Evolutionary conservation across 2,797 vertebrate genomes (phyloP), one percentile per base, ranked within the genome.

Genomic region (Periophthalmus magnuspinnatus): DNA sequence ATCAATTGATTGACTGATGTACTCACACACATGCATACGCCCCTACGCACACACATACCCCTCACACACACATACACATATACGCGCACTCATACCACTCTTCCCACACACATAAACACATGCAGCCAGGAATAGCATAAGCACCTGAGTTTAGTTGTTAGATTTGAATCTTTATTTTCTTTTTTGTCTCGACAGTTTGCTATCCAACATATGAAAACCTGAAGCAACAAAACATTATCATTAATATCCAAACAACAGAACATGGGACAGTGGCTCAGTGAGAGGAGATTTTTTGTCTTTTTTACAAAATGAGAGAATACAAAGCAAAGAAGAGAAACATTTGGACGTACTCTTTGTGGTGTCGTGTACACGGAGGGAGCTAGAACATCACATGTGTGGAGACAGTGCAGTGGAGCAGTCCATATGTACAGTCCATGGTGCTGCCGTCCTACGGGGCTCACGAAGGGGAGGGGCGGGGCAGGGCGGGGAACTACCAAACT

Each of bases 301-400:
- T 76, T 63, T 82, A 78, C 87, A 32, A 72, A 80, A 81, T 66
- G 74, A 81, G 47, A 71, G 69, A 83, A 82, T 79, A 69, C 45
- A 77, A 90, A 78, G 54, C 69, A 67, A 89, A 87, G 71, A 69
- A 74, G 63, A 81, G 41, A 65, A 68, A 84, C 14, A 77, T 69
- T 78, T 65, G 36, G 78, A 77, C 75, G 85, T 82, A 9, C 73
- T 85, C 78, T 88, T 86, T 76, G 73, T 70, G 16, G 85, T 88
- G 88, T 90, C 86, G 89, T 92, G 88, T 91, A 89, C 92, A 94
- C 91, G 89, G 87, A 93, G 93, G 91, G 92, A 90, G 93, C 92
- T 94, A 94, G 91, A 93, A 93, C 92, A 92, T 88, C 88, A 81
- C 88, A 93, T 78, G 91, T 90, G 88, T 89, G 92, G 78, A 89